A percentile compares a stretch with the other conserved stretches of the same genome.
Evolutionary conservation across 2,797 vertebrate genomes (phyloP).

Genomic region (Poeciliopsis gracilis): DNA sequence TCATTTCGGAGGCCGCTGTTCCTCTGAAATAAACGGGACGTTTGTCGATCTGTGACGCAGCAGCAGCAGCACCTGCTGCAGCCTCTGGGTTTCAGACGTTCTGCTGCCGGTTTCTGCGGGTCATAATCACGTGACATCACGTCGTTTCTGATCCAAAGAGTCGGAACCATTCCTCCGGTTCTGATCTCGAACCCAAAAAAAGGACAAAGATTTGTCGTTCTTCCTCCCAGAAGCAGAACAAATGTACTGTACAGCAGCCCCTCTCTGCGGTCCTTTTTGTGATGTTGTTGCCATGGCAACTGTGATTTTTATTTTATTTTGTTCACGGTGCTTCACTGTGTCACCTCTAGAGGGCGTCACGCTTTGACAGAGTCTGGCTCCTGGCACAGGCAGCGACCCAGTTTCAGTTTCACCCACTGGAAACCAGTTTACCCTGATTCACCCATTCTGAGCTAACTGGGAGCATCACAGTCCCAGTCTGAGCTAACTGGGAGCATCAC

Average conservation of each 20-base stretch:
- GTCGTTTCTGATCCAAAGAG: neutral
- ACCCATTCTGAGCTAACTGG: no score
- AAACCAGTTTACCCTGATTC: no score
- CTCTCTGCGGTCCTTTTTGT: slow-evolving; percentile 23
- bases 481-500: no score
- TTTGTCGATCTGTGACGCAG: no score
- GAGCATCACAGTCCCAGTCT: no score
- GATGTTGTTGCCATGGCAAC: slow-evolving; percentile 46
- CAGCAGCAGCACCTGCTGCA: no score
- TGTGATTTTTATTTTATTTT: neutral
- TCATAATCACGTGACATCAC: slow-evolving; percentile 3
- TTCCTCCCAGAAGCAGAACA: slow-evolving; percentile 22
- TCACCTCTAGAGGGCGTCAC: slow-evolving; percentile 1
- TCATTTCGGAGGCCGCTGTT: no score
- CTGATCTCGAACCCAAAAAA: neutral
- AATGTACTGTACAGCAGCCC: slow-evolving; percentile 23
- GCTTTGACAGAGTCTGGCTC: neutral
- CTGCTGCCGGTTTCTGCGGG: slow-evolving; percentile 7
- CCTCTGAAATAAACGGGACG: no score
- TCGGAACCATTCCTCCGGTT: neutral
- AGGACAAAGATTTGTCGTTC: slow-evolving; percentile 12
- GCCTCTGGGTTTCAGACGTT: neutral
- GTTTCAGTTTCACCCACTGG: neutral
- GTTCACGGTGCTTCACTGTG: neutral
- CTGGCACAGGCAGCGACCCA: neutral